Base-by-base conservation (phyloP, 1,140 invertebrate species). In the Heliconius hermathena region DNA sequence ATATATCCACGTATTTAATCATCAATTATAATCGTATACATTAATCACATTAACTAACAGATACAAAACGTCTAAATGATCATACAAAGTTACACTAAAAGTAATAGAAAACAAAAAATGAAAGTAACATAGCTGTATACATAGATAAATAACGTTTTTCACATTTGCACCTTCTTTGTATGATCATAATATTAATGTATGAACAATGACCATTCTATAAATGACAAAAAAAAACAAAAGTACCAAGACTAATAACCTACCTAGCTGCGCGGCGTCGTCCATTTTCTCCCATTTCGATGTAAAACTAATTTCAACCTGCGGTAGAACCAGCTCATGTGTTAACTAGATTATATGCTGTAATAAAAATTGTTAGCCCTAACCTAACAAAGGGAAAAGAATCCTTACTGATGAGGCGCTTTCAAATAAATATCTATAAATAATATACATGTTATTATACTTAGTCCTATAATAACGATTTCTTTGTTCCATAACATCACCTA, bases 231-330 rank as follows among this genome's bases (percentile, higher is more conserved):
- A 16, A 26, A 29, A 66, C 41, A 46, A 46, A 46, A 46, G 41
- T 29, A 66, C 22, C 60, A 72, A 52, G 49, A 73, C 52, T 57
- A 78, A 70, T 73, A 73, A 94, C 93, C 91, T 93, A 96, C 96
- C 96, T 95, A 96, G 89, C 95, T 96, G 95, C 84, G 95, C 92
- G 80, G 95, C 95, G 85, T 95, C 95, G 89, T 96, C 96, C 96
- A 96, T 96, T 93, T 91, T 92, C 87, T 96, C 96, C 96, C 95
- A 96, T 87, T 96, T 96, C 84, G 94, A 95, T 66, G 94, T 91
- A 93, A 95, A 95, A 88, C 87, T 87, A 90, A 83, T 91, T 90
- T 93, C 90, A 83, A 95, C 94, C 94, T 95, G 94, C 87, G 84
- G 81, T 86, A 86, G 87, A 82, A 88, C 86, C 86, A 93, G 90